phyloP scores from a whole-genome alignment of 2,888 invertebrate species.

The Caenorhabditis doughertyi region DNA sequence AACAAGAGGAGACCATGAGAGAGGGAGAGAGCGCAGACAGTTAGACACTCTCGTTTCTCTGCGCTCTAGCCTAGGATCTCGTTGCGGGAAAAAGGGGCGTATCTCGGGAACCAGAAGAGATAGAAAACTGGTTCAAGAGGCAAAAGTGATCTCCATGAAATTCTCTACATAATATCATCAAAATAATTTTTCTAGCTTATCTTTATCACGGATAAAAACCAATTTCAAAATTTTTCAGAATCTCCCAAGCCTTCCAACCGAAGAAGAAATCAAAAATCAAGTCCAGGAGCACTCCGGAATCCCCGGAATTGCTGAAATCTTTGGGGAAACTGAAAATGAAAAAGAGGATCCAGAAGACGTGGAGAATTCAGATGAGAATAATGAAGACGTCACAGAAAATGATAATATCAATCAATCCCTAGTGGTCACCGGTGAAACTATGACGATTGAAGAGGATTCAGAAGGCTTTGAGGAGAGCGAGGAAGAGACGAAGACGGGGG shows the following conservation, averaged over 20 bases:
- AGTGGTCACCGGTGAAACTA: slow-evolving; percentile 38
- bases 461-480: slow-evolving; percentile 17
- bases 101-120: too few species aligned
- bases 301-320: slow-evolving; percentile 14
- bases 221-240: not conserved
- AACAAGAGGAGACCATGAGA: too few species aligned
- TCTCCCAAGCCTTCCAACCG: not conserved
- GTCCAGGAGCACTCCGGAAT: slow-evolving; percentile 6
- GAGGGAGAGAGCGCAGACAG: too few species aligned
- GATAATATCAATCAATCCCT: slow-evolving; percentile 1
- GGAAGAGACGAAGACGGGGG: not conserved
- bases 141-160: too few species aligned
- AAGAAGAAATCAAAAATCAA: slow-evolving; percentile 21
- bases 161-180: too few species aligned
- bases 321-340: slow-evolving; percentile 2
- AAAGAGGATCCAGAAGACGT: not conserved
- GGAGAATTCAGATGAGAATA: not conserved
- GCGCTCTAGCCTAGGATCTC: too few species aligned
- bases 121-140: too few species aligned
- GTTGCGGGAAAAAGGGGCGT: not conserved
- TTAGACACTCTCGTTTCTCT: too few species aligned
- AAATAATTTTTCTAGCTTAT: too few species aligned
- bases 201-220: too few species aligned
- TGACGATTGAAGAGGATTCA: slow-evolving; percentile 21
- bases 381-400: not conserved